phyloP scores from a whole-genome alignment of 2,888 invertebrate species.

The Ptilodon capucinus region DNA sequence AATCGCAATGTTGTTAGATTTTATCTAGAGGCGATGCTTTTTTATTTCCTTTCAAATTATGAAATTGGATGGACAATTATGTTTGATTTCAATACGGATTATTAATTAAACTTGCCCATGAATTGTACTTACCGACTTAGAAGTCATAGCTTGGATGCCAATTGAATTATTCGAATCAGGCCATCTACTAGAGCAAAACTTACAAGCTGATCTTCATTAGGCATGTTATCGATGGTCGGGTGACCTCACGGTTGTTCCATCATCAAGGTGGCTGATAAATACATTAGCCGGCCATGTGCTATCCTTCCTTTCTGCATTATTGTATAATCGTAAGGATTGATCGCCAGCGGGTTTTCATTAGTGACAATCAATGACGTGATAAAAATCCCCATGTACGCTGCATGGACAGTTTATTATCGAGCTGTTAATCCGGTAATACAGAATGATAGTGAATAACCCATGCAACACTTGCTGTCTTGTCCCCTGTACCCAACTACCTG shows the following conservation, averaged over 20 bases:
- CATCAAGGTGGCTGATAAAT: background rate
- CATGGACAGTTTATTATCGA: no score
- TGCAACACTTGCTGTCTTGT: no score
- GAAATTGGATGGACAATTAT: background rate
- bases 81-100: background rate
- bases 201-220: background rate
- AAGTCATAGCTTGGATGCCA: background rate
- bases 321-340: no score
- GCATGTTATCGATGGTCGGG: background rate
- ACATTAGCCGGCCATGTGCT: no score
- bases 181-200: background rate
- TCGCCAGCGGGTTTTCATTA: no score
- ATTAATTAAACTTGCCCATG: background rate
- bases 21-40: background rate
- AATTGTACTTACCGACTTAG: background rate
- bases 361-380: no score
- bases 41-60: background rate
- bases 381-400: no score
- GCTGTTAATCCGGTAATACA: no score
- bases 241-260: background rate
- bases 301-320: no score
- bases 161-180: background rate
- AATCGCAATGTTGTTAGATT: slow-evolving; percentile 10
- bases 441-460: no score
- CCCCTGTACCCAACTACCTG: no score